Evolutionary conservation across 2,113 vertebrate species (phyloP), one percentile per base, ranked within the genome.

Genomic region (Alaudala cheleensis): DNA sequence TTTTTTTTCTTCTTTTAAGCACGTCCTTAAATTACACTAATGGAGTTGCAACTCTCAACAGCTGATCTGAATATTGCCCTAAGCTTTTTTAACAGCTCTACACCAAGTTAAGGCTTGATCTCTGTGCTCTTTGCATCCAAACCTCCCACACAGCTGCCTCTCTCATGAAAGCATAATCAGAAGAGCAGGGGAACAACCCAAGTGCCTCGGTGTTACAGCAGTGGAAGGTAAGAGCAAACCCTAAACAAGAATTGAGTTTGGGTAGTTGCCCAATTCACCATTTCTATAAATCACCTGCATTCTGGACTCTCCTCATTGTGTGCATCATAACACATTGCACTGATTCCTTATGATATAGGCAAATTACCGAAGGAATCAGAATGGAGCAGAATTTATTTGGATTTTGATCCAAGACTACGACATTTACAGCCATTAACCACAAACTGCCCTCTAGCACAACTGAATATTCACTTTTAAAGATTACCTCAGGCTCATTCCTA

Each of bases 21-120:
- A 31, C 10, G 51, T 72, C 67, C 39, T 70, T 86, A 93, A 80
- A 86, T 90, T 77, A 88, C 7, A 31, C 34, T 73, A 86, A 83
- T 62, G 24, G 67, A 90, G 33, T 47, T 82, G 29, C 74, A 90
- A 1, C 49, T 72, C 64, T 84, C 61, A 67, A 40, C 81, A 90
- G 39, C 20, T 80, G 74, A 69, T 85, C 58, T 88, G 64, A 93
- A 67, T 74, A 88, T n/a, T n/a, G 64, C 85, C 56, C 51, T 81
- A 39, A 90, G 82, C 72, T 61, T 64, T 95, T 95, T 86, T 86
- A 66, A 66, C 47, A 81, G 53, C 31, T 83, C 49, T 40, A 23
- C 49, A 67, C 49, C 60, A 80, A 79, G 78, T 80, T 58, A 90
- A 81, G 72, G 72, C 76, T 93, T 94, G 70, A 86, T 93, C 37